These are phyloP conservation scores for Ectropis grisescens DNA, from an alignment of 1,140 invertebrate genomes.

Conservation along the genomic window DNA sequence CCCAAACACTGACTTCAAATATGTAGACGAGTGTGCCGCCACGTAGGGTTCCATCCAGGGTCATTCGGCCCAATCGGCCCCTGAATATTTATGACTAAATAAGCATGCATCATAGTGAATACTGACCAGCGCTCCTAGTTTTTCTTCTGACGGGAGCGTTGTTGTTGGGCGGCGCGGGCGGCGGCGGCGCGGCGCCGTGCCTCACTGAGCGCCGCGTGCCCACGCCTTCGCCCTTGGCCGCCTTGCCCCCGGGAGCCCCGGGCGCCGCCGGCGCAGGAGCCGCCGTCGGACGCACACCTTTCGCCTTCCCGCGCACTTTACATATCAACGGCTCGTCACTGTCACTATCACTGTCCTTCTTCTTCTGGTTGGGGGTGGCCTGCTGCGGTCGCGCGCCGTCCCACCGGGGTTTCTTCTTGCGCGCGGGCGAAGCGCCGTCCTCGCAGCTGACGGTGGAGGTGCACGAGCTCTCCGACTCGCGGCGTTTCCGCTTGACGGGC, in stretches of 20 bases:
- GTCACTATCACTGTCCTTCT: slow-evolving; percentile 78
- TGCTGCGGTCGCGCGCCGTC: slow-evolving; percentile 22
- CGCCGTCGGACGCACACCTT: slow-evolving; percentile 21
- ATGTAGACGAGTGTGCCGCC: too few relatives aligned
- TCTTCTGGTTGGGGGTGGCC: slow-evolving; percentile 21
- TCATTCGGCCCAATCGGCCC: too few relatives aligned
- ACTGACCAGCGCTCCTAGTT: slow-evolving; percentile 76
- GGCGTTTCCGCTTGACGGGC: slow-evolving; percentile 76
- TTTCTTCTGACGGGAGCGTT: slow-evolving; percentile 61
- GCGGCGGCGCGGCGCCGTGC: slow-evolving; percentile 23
- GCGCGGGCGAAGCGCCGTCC: slow-evolving; percentile 55
- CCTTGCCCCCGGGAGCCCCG: slow-evolving; percentile 12
- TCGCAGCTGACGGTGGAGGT: slow-evolving; percentile 74
- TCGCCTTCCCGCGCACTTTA: slow-evolving; percentile 72
- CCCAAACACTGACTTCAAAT: too few relatives aligned
- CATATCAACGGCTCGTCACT: slow-evolving; percentile 85
- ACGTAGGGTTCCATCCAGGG: too few relatives aligned
- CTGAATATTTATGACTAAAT: too few relatives aligned
- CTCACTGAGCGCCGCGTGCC: slow-evolving; percentile 55
- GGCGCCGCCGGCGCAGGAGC: slow-evolving; percentile 10
- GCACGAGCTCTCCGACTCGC: slow-evolving; percentile 83
- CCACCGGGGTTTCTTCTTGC: slow-evolving; percentile 38
- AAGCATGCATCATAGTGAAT: too few relatives aligned
- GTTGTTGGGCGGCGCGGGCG: slow-evolving; percentile 16
- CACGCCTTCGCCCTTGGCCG: slow-evolving; percentile 36